Conservation (phyloP, 2,797 vertebrate species). For the Sternotherus odoratus region DNA sequence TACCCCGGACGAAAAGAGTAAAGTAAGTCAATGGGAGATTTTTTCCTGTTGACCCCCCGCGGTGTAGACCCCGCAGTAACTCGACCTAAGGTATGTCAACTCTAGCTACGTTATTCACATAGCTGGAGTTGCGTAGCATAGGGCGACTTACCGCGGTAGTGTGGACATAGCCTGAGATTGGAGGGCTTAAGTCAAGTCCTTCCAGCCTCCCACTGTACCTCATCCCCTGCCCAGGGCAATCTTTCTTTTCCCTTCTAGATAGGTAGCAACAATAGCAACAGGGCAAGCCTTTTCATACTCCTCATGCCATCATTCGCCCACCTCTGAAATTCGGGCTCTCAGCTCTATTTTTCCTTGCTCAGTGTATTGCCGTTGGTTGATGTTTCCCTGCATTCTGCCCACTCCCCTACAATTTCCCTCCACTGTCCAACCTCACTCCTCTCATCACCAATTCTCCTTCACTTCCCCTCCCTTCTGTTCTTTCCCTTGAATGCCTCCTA, state of each 20-base stretch:
- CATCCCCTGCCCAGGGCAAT: neutral
- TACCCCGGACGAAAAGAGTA: no score
- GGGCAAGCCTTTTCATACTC: neutral
- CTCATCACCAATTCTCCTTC: neutral
- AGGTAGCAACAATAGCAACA: neutral
- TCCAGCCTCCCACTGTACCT: neutral
- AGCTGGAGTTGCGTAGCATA: no score
- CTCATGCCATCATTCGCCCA: neutral
- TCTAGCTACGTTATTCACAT: no score
- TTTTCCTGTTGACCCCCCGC: no score
- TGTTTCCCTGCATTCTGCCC: neutral
- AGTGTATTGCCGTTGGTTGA: neutral
- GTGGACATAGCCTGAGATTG: neutral
- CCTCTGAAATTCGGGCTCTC: neutral
- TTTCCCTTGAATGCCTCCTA: neutral
- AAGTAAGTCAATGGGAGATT: no score
- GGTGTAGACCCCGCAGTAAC: no score
- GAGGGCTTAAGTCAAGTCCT: neutral
- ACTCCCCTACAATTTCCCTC: neutral
- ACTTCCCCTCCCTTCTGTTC: neutral
- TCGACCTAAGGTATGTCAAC: no score
- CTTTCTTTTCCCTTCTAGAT: neutral
- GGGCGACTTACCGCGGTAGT: no score
- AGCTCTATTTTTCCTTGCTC: neutral
- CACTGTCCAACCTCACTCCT: neutral